Percentiles rank a stretch among this genome's conserved stretches.
Evolutionary conservation across 2,113 vertebrate genomes (phyloP).

Genomic region (Corythoichthys intestinalis): DNA sequence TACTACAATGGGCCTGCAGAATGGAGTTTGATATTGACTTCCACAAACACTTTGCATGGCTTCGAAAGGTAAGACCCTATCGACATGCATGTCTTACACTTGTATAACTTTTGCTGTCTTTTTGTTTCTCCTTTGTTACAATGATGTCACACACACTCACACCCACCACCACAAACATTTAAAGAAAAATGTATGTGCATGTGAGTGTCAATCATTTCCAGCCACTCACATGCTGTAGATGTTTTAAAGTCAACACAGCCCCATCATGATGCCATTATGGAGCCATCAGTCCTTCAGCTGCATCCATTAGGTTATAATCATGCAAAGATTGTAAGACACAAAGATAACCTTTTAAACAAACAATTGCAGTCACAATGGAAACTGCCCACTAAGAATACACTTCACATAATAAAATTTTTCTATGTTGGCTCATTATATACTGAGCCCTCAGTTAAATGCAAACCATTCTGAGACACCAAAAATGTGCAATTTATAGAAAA

Average conservation of each 20-base stretch:
- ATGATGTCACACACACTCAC: background rate
- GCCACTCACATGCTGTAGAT: constrained; percentile 2
- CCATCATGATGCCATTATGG: constrained; percentile 38
- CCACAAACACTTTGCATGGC: constrained; percentile 96
- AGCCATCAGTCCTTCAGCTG: constrained; percentile 13
- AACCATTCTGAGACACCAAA: background rate
- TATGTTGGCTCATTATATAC: background rate
- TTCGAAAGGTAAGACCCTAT: constrained; percentile 87
- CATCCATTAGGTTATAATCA: constrained; percentile 18
- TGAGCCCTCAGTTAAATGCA: background rate
- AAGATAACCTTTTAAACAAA: constrained; percentile 7
- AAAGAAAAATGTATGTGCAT: constrained; percentile 19
- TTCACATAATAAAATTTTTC: background rate
- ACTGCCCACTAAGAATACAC: background rate
- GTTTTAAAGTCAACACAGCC: constrained; percentile 14
- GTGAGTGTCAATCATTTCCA: constrained; percentile 34
- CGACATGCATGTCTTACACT: constrained; percentile 1
- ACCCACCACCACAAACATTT: background rate
- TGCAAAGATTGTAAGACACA: background rate
- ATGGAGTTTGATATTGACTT: constrained; percentile 98
- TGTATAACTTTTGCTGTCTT: constrained; percentile 1
- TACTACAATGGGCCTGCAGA: constrained; percentile 83
- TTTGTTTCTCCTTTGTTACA: constrained; percentile 7
- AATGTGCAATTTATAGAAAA: background rate
- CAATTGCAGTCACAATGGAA: background rate